These are phyloP conservation scores for Bubalus kerabau DNA, from an alignment of 2,113 vertebrate genomes.

Conservation along the genomic window DNA sequence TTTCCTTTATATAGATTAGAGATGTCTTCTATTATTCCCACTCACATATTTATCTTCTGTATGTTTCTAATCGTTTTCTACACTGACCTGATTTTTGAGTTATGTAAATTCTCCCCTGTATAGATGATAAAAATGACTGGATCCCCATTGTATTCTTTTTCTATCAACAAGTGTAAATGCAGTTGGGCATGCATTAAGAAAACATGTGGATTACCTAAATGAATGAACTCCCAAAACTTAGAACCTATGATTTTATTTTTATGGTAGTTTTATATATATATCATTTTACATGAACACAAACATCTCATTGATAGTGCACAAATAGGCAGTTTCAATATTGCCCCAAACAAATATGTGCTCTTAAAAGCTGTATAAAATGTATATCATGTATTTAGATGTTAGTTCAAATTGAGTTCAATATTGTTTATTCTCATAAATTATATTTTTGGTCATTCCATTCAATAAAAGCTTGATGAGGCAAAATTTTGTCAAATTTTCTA, in stretches of 20 bases:
- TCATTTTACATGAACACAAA: neutral
- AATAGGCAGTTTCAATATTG: neutral
- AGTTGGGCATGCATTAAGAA: neutral
- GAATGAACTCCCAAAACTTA: neutral
- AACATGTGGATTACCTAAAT: neutral
- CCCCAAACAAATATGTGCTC: neutral
- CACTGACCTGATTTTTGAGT: constrained; percentile 7
- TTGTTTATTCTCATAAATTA: constrained; percentile 13
- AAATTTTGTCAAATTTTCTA: constrained; percentile 9
- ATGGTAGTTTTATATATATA: neutral
- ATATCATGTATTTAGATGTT: neutral
- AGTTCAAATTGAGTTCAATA: neutral
- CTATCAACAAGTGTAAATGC: neutral
- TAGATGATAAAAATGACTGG: neutral
- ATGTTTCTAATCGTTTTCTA: neutral
- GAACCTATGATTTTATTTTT: neutral
- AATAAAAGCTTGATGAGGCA: neutral
- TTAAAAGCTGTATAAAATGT: neutral
- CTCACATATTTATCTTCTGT: neutral
- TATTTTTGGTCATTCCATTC: neutral
- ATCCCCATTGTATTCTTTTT: neutral
- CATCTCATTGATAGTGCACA: neutral
- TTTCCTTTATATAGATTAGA: neutral
- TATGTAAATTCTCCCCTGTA: neutral
- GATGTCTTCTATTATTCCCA: neutral